Conservation (phyloP, 2,113 vertebrate species). For the Trichomycterus rosablanca region DNA sequence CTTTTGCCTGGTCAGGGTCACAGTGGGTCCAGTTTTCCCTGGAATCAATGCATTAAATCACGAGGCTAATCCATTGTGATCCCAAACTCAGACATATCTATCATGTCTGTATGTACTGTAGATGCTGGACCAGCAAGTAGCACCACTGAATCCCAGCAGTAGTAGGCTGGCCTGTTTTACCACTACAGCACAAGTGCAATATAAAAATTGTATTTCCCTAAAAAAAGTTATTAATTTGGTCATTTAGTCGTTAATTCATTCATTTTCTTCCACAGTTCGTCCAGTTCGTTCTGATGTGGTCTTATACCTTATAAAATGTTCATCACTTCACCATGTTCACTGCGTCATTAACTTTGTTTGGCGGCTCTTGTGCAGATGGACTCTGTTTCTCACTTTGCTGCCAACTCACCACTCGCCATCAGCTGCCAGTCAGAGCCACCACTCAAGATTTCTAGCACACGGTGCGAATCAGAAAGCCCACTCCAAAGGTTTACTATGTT, state of each 20-base stretch:
- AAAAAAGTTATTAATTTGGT: constrained; percentile 2
- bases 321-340: constrained; percentile 33
- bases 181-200: too few species aligned
- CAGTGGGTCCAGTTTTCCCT: too few species aligned
- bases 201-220: too few species aligned
- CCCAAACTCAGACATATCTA: too few species aligned
- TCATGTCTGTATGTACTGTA: too few species aligned
- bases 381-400: constrained; percentile 36
- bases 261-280: background rate
- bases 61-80: too few species aligned
- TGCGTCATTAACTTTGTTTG: constrained; percentile 43
- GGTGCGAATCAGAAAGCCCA: constrained; percentile 14
- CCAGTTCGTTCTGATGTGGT: constrained; percentile 6
- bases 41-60: too few species aligned
- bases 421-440: constrained; percentile 27
- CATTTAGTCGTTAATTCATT: background rate
- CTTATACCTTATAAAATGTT: constrained; percentile 27
- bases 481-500: constrained; percentile 26
- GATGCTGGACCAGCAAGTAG: too few species aligned
- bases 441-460: constrained; percentile 34
- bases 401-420: constrained; percentile 40
- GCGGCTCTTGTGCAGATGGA: constrained; percentile 44
- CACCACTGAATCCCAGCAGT: too few species aligned
- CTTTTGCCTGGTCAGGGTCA: too few species aligned
- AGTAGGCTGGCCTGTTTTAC: too few species aligned